Conservation (phyloP, 2,797 vertebrate species). For the Masticophis lateralis region DNA sequence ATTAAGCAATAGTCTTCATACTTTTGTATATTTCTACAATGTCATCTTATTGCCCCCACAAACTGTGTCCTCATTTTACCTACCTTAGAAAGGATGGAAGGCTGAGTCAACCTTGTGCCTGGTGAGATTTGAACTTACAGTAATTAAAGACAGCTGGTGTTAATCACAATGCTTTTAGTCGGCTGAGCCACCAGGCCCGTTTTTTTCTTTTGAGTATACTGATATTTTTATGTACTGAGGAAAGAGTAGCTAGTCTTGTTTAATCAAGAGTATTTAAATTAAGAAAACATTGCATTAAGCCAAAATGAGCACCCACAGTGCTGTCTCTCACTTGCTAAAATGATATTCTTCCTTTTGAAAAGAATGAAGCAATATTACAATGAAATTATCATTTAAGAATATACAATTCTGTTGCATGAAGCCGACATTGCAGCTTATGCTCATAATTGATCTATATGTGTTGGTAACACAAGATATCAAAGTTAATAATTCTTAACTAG, state of each 20-base stretch:
- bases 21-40: no score
- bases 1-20: no score
- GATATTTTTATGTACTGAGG: slow-evolving; percentile 5
- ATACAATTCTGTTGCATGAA: neutral
- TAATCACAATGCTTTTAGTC: no score
- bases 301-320: neutral
- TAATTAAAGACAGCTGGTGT: no score
- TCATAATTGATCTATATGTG: neutral
- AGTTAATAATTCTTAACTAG: neutral
- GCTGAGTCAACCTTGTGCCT: no score
- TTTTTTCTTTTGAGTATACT: neutral
- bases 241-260: neutral
- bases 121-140: no score
- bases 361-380: neutral
- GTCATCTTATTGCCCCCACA: no score
- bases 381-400: neutral
- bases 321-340: neutral
- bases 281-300: neutral
- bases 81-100: no score
- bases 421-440: neutral
- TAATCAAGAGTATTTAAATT: slow-evolving; percentile 10
- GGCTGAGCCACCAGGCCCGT: no score
- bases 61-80: no score
- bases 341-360: neutral
- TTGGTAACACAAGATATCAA: neutral